phyloP scores from a whole-genome alignment of 2,113 vertebrate species.

The Nannobrachium achirus region DNA sequence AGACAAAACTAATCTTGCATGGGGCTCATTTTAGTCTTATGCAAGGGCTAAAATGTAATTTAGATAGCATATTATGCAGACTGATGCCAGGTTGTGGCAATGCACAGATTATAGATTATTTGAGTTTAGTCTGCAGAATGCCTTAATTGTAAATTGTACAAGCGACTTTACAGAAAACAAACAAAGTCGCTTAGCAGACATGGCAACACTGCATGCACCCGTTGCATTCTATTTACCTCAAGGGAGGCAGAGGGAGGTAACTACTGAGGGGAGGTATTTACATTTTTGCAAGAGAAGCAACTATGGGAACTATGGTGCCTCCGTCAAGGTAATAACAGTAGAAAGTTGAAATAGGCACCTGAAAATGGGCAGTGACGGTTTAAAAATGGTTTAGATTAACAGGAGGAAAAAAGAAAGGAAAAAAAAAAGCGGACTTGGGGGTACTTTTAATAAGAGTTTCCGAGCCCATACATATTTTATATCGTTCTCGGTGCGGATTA shows the following conservation, averaged over 20 bases:
- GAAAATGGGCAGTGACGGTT: constrained; percentile 48
- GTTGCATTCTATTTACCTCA: constrained; percentile 31
- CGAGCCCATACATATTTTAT: constrained; percentile 44
- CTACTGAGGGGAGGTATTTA: constrained; percentile 37
- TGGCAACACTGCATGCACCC: background rate
- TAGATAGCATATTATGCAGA: too few species aligned
- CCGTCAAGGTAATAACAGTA: constrained; percentile 36
- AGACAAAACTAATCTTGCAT: too few species aligned
- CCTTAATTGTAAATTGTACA: too few species aligned
- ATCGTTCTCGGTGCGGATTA: constrained; percentile 27
- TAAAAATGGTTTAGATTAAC: constrained; percentile 46
- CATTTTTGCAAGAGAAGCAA: constrained; percentile 59
- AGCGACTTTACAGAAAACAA: too few species aligned
- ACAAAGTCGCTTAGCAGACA: too few species aligned
- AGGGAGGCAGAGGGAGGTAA: constrained; percentile 44
- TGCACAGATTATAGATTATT: too few species aligned
- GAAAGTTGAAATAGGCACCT: constrained; percentile 49
- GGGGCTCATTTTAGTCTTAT: too few species aligned
- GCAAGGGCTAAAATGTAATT: too few species aligned
- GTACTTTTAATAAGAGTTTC: constrained; percentile 46
- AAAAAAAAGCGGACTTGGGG: background rate
- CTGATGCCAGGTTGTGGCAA: too few species aligned
- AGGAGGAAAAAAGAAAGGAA: constrained; percentile 13
- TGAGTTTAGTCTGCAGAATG: too few species aligned
- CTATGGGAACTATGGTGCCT: constrained; percentile 11